A percentile compares a stretch with the other conserved stretches of the same genome.
Evolutionary conservation across 2,888 invertebrate genomes (phyloP).

Genomic region (Drosophila colorata): DNA sequence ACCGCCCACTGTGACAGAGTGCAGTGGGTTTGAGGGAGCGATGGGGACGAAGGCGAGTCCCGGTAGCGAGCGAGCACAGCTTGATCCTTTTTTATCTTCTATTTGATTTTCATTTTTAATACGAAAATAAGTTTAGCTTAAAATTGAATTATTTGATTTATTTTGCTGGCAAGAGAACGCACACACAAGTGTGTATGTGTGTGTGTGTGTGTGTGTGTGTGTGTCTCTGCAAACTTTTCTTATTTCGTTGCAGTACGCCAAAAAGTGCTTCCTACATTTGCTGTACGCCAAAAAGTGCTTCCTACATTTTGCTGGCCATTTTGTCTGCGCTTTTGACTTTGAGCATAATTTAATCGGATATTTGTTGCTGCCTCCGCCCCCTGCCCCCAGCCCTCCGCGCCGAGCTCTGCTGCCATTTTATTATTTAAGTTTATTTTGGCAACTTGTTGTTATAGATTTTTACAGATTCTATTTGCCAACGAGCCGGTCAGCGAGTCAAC

Average conservation of each 20-base stretch:
- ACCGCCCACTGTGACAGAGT: slow-evolving; percentile 69
- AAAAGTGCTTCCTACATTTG: slow-evolving; percentile 74
- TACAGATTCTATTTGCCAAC: slow-evolving; percentile 54
- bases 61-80: slow-evolving; percentile 65
- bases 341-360: slow-evolving; percentile 82
- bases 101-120: slow-evolving; percentile 82
- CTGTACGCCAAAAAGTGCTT: slow-evolving; percentile 79
- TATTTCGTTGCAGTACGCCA: slow-evolving; percentile 56
- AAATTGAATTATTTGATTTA: slow-evolving; percentile 82
- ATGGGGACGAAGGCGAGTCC: slow-evolving; percentile 2
- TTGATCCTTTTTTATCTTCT: slow-evolving; percentile 81
- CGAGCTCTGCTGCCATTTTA: slow-evolving; percentile 29
- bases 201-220: slow-evolving; percentile 19
- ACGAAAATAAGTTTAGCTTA: slow-evolving; percentile 82
- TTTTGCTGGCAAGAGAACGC: slow-evolving; percentile 61
- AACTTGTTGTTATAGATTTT: slow-evolving; percentile 51
- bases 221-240: slow-evolving; percentile 66
- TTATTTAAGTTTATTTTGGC: slow-evolving; percentile 68
- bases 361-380: slow-evolving; percentile 61
- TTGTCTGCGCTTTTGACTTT: slow-evolving; percentile 79
- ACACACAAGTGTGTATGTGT: slow-evolving; percentile 8
- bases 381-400: slow-evolving; percentile 15
- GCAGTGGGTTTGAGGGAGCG: not conserved
- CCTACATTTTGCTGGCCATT: slow-evolving; percentile 71
- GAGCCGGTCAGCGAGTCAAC: not conserved